Conservation (phyloP, 2,888 invertebrate genomes). For the Papilio gigon region DNA sequence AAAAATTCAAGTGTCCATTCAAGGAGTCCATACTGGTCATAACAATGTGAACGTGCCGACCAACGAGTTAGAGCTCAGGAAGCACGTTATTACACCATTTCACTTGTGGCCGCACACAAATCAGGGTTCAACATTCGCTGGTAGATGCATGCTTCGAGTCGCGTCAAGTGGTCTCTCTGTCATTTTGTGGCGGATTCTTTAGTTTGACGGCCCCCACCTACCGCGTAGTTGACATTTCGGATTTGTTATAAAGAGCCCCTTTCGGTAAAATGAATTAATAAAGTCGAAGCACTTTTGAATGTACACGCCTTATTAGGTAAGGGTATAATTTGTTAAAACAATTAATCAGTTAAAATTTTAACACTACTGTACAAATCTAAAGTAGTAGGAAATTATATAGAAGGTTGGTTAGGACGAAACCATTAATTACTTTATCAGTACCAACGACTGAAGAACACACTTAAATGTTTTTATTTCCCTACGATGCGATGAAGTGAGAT, state of each 20-base stretch:
- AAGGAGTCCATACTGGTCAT: slow-evolving; percentile 64
- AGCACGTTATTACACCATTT: slow-evolving; percentile 55
- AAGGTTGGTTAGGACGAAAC: too few relatives aligned
- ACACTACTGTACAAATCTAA: not conserved
- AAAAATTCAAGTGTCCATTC: slow-evolving; percentile 71
- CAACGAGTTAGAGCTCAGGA: slow-evolving; percentile 55
- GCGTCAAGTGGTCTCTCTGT: slow-evolving; percentile 55
- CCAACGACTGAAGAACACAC: not conserved
- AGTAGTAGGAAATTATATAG: too few relatives aligned
- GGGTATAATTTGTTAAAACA: not conserved
- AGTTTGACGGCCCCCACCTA: slow-evolving; percentile 58
- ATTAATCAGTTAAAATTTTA: not conserved
- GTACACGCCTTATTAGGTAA: slow-evolving; percentile 3
- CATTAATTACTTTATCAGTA: not conserved
- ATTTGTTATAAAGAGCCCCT: slow-evolving; percentile 42
- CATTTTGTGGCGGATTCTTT: slow-evolving; percentile 59
- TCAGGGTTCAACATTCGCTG: slow-evolving; percentile 55
- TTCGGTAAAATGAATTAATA: slow-evolving; percentile 8
- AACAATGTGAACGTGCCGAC: slow-evolving; percentile 59
- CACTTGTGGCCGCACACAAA: slow-evolving; percentile 47
- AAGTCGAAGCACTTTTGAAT: not conserved
- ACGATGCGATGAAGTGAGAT: not conserved
- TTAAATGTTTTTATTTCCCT: not conserved
- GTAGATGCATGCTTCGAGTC: slow-evolving; percentile 47
- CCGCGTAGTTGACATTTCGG: slow-evolving; percentile 53